Percentiles rank a stretch among this genome's conserved stretches.
phyloP scores from a whole-genome alignment of 2,888 invertebrate genomes.

The Copidosoma aretas region DNA sequence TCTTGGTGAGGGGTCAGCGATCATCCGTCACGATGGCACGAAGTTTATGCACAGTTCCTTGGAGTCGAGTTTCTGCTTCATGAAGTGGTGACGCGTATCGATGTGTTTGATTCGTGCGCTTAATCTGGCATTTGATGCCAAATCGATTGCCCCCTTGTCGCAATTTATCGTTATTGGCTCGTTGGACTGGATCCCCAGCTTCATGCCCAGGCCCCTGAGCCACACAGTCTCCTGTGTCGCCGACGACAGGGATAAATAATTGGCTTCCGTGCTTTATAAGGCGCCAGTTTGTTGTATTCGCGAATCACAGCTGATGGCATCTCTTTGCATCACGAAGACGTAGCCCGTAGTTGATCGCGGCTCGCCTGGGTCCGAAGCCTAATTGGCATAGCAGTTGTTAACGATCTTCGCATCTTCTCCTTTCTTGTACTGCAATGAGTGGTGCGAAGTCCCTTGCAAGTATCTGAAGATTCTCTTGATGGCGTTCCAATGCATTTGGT shows the following conservation, averaged over 20 bases:
- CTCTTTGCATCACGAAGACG: slow-evolving; percentile 37
- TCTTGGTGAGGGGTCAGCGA: too few relatives aligned
- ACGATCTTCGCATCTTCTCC: slow-evolving; percentile 24
- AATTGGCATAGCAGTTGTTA: slow-evolving; percentile 44
- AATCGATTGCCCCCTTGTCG: slow-evolving; percentile 4
- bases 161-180: background rate
- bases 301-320: slow-evolving; percentile 40
- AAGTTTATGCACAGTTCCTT: background rate
- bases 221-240: background rate
- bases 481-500: slow-evolving; percentile 36
- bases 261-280: slow-evolving; percentile 39
- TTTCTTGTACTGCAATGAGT: slow-evolving; percentile 6
- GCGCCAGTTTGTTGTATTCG: slow-evolving; percentile 40
- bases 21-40: background rate
- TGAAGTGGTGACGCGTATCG: background rate
- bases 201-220: background rate
- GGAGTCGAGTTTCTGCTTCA: background rate
- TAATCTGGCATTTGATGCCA: background rate
- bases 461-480: slow-evolving; percentile 40
- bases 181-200: background rate
- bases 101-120: background rate
- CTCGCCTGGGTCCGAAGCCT: slow-evolving; percentile 37
- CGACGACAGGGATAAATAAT: slow-evolving; percentile 20
- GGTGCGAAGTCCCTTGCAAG: slow-evolving; percentile 27
- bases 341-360: slow-evolving; percentile 39